A percentile compares a stretch with the other conserved stretches of the same genome.
phyloP scores from a whole-genome alignment of 2,113 vertebrate genomes.

The Callorhinus ursinus region DNA sequence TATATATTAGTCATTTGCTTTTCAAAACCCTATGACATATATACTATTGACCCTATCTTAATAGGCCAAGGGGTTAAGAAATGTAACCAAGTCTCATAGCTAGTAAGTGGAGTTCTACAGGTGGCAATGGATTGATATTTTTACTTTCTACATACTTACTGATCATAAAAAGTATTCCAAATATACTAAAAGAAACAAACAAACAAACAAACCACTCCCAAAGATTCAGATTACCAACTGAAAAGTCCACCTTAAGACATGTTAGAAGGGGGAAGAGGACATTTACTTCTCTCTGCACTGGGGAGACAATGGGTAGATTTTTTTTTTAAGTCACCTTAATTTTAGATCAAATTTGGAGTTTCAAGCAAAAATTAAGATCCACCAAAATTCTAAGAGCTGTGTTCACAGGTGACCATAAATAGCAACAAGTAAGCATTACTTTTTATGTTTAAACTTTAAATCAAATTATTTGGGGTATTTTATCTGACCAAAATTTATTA shows the following conservation, averaged over 20 bases:
- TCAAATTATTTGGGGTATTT: not conserved
- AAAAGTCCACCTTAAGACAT: not conserved
- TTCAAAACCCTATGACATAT: not conserved
- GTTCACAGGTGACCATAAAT: not conserved
- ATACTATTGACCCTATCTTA: not conserved
- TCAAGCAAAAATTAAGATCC: not conserved
- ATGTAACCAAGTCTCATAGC: not conserved
- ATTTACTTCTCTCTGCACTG: not conserved
- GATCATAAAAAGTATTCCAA: constrained; percentile 22
- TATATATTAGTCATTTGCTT: not conserved
- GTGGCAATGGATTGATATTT: not conserved
- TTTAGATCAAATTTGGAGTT: not conserved
- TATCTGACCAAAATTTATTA: not conserved
- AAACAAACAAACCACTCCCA: not conserved
- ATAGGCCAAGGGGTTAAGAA: not conserved
- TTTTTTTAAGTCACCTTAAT: not conserved
- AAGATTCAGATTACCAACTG: not conserved
- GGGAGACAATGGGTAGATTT: not conserved
- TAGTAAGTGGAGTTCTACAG: not conserved
- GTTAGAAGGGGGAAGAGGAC: not conserved
- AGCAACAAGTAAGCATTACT: not conserved
- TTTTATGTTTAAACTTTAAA: constrained; percentile 29
- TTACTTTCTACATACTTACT: not conserved
- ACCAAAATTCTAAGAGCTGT: not conserved
- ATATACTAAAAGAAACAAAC: not conserved